Evolutionary conservation across 2,888 invertebrate genomes (phyloP).

Genomic region (Piscicola geometra): DNA sequence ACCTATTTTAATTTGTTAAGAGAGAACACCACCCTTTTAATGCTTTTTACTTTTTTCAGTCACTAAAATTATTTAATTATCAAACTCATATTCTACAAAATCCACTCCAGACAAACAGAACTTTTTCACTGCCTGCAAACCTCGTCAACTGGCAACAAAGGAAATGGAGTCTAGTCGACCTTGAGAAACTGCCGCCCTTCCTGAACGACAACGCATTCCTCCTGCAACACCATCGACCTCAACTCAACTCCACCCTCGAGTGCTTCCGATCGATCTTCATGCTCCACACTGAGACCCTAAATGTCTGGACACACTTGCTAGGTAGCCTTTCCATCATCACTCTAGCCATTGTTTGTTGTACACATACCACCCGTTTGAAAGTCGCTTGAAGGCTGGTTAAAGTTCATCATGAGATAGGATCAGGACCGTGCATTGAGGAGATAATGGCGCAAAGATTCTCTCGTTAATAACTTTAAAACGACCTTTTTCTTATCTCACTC

Average conservation of each 20-base stretch:
- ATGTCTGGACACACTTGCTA: constrained; percentile 91
- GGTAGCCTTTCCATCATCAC: constrained; percentile 59
- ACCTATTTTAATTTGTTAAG: too few species aligned
- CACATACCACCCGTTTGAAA: too few species aligned
- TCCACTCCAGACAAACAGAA: constrained; percentile 25
- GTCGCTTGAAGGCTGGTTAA: background rate
- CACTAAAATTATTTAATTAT: too few species aligned
- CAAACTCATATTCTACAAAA: background rate
- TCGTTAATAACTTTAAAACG: too few species aligned
- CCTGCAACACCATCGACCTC: constrained; percentile 85
- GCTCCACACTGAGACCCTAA: constrained; percentile 93
- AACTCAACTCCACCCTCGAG: constrained; percentile 83
- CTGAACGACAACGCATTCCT: constrained; percentile 93
- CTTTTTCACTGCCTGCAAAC: constrained; percentile 23
- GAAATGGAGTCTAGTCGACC: constrained; percentile 34
- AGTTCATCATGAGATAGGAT: too few species aligned
- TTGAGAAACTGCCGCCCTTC: constrained; percentile 73
- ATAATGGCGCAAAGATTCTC: background rate
- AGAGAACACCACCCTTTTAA: too few species aligned
- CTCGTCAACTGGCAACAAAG: background rate
- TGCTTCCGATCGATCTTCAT: constrained; percentile 93
- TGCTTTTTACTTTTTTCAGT: too few species aligned
- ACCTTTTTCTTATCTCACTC: too few species aligned
- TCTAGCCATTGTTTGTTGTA: too few species aligned
- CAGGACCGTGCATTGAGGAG: background rate